Conservation (phyloP, 2,797 vertebrate species). For the Alectoris magna region DNA sequence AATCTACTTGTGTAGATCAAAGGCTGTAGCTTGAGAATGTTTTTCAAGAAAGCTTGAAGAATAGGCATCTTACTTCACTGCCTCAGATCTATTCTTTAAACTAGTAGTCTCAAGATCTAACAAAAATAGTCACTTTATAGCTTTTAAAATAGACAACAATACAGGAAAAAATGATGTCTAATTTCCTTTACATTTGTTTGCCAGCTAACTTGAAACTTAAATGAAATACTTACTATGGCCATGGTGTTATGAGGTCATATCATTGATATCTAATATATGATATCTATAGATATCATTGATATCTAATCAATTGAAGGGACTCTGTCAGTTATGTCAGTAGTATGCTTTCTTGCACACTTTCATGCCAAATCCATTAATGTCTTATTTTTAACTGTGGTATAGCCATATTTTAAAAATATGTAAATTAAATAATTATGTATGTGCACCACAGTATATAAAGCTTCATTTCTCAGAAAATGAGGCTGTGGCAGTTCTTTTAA, state of each 20-base stretch:
- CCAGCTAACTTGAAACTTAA: background rate
- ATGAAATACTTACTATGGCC: background rate
- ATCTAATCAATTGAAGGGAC: background rate
- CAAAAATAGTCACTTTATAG: background rate
- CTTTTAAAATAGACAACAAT: background rate
- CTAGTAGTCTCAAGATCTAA: background rate
- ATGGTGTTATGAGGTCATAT: rapidly evolving
- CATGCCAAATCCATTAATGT: background rate
- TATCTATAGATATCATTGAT: background rate
- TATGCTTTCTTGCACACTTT: background rate
- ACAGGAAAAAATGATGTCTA: background rate
- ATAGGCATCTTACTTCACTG: background rate
- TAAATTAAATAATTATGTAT: background rate
- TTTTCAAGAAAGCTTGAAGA: background rate
- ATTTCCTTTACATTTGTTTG: background rate
- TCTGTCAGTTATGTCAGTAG: background rate
- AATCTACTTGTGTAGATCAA: background rate
- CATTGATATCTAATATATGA: background rate
- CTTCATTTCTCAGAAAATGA: background rate
- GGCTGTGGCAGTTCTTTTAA: background rate
- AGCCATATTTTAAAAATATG: background rate
- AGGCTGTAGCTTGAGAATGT: background rate
- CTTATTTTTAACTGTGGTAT: background rate
- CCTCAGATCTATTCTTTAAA: background rate
- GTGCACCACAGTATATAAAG: background rate